These are phyloP conservation scores for Temnothorax nylanderi DNA, from an alignment of 1,140 invertebrate species.

Conservation along the genomic window DNA sequence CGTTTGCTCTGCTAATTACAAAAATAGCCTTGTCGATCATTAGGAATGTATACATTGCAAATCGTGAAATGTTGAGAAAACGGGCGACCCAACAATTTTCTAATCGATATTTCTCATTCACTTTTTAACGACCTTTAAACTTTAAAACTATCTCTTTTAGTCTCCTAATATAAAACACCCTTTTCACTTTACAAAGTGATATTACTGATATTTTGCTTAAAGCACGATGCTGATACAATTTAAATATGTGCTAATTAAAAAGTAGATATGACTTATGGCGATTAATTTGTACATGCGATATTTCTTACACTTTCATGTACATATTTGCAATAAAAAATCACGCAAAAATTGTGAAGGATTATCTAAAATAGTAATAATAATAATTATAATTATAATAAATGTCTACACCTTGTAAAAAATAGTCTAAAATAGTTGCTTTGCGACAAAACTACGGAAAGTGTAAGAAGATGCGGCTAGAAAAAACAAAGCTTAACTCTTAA, in stretches of 20 bases:
- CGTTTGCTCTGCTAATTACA: slow-evolving; percentile 71
- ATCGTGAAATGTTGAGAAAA: slow-evolving; percentile 1
- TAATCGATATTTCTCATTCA: background rate
- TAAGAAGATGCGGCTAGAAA: background rate
- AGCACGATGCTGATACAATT: background rate
- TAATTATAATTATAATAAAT: background rate
- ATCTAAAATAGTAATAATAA: background rate
- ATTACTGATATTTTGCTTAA: slow-evolving; percentile 12
- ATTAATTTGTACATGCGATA: slow-evolving; percentile 17
- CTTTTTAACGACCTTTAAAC: slow-evolving; percentile 3
- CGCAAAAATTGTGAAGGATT: background rate
- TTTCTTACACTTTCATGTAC: slow-evolving; percentile 15
- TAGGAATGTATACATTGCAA: slow-evolving; percentile 62
- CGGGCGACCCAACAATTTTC: background rate
- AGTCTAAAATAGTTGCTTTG: background rate
- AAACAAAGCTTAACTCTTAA: background rate
- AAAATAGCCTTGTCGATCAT: slow-evolving; percentile 74
- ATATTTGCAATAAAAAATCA: background rate
- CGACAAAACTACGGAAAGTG: background rate
- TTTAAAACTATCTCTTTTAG: background rate
- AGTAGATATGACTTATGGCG: background rate
- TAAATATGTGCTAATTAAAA: slow-evolving; percentile 2
- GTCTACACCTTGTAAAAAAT: background rate
- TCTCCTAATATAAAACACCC: slow-evolving; percentile 17
- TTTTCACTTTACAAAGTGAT: background rate